These are phyloP conservation scores for Tetrax tetrax DNA, from an alignment of 2,113 vertebrate genomes.

Conservation along the genomic window DNA sequence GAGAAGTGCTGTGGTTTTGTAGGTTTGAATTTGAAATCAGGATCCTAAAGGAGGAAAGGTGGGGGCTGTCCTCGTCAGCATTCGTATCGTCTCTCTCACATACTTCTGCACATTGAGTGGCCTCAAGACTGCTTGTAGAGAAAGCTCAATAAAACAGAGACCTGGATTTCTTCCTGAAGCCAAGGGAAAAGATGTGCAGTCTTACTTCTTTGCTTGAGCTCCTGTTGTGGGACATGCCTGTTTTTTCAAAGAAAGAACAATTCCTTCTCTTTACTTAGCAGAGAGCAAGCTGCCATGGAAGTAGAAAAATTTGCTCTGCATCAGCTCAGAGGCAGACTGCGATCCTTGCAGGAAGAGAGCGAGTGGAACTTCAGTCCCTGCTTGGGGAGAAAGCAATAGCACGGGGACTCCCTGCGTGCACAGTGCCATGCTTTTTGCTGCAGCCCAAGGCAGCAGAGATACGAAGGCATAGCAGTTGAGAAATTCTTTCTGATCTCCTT, in stretches of 20 bases:
- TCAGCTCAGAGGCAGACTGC: not conserved
- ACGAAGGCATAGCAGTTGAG: not conserved
- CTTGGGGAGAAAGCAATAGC: not conserved
- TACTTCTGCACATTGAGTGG: conserved; percentile 4
- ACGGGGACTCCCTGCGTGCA: not conserved
- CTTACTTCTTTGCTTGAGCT: not conserved
- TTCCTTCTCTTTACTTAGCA: not conserved
- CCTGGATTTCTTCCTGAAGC: not conserved
- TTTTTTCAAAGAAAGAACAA: not conserved
- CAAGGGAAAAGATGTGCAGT: not conserved
- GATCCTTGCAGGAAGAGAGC: not conserved
- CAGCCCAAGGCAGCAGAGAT: not conserved
- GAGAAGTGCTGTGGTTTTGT: not conserved
- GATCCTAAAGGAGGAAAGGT: conserved; percentile 1
- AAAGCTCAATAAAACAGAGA: not conserved
- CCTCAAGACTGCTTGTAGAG: not conserved
- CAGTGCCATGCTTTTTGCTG: not conserved
- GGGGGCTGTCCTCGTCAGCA: conserved; percentile 15
- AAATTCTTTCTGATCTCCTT: not conserved
- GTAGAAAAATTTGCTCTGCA: not conserved
- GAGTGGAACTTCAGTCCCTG: not conserved
- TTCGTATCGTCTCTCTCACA: not conserved
- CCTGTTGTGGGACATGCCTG: not conserved
- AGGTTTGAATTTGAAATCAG: conserved; percentile 39
- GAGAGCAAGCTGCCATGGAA: not conserved